Conservation (phyloP, 1,140 invertebrate genomes). For the Scylla paramamosain region DNA sequence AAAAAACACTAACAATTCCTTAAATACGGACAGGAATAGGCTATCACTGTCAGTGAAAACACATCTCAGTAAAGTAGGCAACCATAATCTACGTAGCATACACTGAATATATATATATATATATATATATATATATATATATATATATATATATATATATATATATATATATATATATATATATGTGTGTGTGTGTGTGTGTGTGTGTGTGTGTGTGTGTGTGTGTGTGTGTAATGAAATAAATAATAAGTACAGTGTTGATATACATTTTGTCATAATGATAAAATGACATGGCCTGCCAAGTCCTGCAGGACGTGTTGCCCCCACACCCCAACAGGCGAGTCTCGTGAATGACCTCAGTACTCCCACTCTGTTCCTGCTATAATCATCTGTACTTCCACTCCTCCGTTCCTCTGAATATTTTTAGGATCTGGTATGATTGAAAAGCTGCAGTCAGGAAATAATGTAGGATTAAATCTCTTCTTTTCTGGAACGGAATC, state of each 20-base stretch:
- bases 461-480: neutral
- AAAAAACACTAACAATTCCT: no score
- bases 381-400: slow-evolving; percentile 53
- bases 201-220: neutral
- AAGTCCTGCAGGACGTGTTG: neutral
- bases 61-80: no score
- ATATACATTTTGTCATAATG: neutral
- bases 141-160: slow-evolving; percentile 44
- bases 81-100: no score
- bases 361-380: slow-evolving; percentile 69
- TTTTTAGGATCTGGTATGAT: neutral
- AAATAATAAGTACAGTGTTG: neutral
- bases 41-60: no score
- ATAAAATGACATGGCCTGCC: neutral
- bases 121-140: slow-evolving; percentile 60
- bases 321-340: neutral
- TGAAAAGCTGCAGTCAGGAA: neutral
- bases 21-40: no score
- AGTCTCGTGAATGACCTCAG: slow-evolving; percentile 59
- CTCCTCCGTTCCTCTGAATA: neutral
- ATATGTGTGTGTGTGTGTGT: neutral
- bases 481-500: neutral
- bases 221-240: neutral
- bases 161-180: slow-evolving; percentile 50
- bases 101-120: slow-evolving; percentile 58